Evolutionary conservation across 2,113 vertebrate genomes (phyloP).

Genomic region (Seriola quinqueradiata): DNA sequence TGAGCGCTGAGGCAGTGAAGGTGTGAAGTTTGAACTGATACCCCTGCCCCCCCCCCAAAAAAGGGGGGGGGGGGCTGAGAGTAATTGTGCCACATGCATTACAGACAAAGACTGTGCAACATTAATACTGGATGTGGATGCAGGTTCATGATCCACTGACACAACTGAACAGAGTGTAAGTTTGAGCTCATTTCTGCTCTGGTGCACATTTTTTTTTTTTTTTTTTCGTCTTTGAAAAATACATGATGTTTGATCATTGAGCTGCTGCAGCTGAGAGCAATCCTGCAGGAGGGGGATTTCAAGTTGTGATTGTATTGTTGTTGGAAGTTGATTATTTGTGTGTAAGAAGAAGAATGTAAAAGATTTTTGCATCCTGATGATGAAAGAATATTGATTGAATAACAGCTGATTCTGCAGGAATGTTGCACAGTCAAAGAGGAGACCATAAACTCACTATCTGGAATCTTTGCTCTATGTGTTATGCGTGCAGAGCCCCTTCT

Average conservation of each 20-base stretch:
- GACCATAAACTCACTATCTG: neutral
- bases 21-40: neutral
- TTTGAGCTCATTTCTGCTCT: neutral
- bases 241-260: conserved; percentile 4
- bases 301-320: neutral
- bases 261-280: neutral
- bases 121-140: neutral
- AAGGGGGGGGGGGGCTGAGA: neutral
- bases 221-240: conserved; percentile 9
- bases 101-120: neutral
- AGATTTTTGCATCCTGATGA: neutral
- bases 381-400: neutral
- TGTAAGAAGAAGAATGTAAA: neutral
- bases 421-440: neutral
- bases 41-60: neutral
- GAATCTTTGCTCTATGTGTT: neutral
- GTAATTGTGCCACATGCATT: neutral
- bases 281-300: neutral
- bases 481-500: neutral
- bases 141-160: neutral
- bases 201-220: neutral
- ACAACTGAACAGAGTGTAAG: neutral
- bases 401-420: neutral
- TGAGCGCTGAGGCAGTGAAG: neutral
- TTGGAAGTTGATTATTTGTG: neutral